Evolutionary conservation across 1,140 invertebrate genomes (phyloP).

Genomic region (Drosophila ercepeae): DNA sequence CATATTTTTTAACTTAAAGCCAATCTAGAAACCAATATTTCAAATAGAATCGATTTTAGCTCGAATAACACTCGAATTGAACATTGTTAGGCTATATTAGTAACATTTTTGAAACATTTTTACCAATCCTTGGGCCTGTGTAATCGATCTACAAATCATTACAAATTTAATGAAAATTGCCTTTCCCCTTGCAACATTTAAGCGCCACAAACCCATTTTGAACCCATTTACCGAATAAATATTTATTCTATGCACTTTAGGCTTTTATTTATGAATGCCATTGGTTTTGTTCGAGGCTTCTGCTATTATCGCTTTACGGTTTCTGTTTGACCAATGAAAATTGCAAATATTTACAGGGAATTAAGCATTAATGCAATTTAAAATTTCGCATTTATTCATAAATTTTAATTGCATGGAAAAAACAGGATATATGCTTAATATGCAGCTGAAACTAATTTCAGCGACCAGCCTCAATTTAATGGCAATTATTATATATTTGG

Average conservation of each 20-base stretch:
- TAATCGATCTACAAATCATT: too few species aligned
- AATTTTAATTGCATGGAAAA: slow-evolving; percentile 69
- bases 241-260: not conserved
- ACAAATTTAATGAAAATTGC: too few species aligned
- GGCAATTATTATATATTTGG: slow-evolving; percentile 10
- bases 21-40: too few species aligned
- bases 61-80: too few species aligned
- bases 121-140: too few species aligned
- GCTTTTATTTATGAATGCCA: slow-evolving; percentile 4
- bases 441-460: slow-evolving; percentile 37
- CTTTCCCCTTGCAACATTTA: too few species aligned
- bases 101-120: too few species aligned
- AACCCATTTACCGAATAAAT: slow-evolving; percentile 1
- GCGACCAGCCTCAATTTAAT: slow-evolving; percentile 18
- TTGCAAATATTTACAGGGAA: slow-evolving; percentile 61
- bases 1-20: too few species aligned
- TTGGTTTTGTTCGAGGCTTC: not conserved
- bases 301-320: slow-evolving; percentile 36
- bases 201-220: too few species aligned
- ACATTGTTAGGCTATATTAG: too few species aligned
- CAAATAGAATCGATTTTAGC: too few species aligned
- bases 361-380: slow-evolving; percentile 74
- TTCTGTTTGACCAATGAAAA: slow-evolving; percentile 42
- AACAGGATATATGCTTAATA: slow-evolving; percentile 39
- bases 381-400: slow-evolving; percentile 49